These are phyloP conservation scores for Fragum sueziense DNA, from an alignment of 2,888 invertebrate genomes.

Conservation along the genomic window DNA sequence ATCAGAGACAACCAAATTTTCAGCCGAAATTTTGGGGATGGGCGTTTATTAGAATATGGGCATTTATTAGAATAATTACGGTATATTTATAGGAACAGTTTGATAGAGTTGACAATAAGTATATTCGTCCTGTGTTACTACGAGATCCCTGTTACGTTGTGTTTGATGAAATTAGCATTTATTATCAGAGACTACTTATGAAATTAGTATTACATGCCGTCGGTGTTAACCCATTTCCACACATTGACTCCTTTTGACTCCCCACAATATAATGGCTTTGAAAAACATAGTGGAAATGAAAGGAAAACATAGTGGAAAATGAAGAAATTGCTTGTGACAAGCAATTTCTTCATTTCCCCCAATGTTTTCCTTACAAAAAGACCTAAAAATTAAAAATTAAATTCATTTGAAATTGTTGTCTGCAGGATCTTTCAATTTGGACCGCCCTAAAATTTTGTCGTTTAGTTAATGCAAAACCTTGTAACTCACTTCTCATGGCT, in stretches of 20 bases:
- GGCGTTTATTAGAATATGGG: too few species aligned
- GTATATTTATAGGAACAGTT: slow-evolving; percentile 47
- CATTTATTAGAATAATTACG: too few species aligned
- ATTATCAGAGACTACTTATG: slow-evolving; percentile 65
- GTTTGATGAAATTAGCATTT: slow-evolving; percentile 64
- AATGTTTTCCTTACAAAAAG: not conserved
- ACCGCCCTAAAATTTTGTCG: too few species aligned
- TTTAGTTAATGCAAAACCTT: too few species aligned
- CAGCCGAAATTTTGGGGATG: too few species aligned
- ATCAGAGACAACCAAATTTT: slow-evolving; percentile 58
- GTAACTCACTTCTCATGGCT: too few species aligned
- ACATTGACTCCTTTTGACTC: too few species aligned
- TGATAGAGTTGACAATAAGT: slow-evolving; percentile 65
- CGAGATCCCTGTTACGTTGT: slow-evolving; percentile 63
- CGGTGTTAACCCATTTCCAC: not conserved
- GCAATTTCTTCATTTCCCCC: not conserved
- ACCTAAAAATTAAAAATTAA: not conserved
- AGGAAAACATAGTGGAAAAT: too few species aligned
- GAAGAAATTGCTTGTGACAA: not conserved
- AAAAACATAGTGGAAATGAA: too few species aligned
- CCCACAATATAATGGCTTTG: too few species aligned
- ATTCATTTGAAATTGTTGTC: too few species aligned
- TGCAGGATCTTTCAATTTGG: too few species aligned
- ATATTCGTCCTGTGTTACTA: slow-evolving; percentile 67
- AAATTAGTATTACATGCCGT: slow-evolving; percentile 64